Percentiles rank a stretch among this genome's conserved stretches.
Conservation (phyloP, 2,888 invertebrate genomes). For the Aphidius colemani region DNA sequence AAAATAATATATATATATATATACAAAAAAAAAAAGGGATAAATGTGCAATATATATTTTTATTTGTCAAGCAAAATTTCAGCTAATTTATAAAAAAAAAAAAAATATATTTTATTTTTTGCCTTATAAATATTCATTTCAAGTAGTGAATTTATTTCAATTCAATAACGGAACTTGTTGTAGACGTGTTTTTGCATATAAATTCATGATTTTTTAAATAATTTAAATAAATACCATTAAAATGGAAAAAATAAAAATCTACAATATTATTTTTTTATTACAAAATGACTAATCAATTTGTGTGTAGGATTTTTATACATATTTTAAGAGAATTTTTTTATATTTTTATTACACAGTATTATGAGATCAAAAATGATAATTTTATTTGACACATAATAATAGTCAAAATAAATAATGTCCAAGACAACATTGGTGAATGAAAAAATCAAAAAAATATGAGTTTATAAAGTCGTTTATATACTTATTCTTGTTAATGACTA, state of each 20-base stretch:
- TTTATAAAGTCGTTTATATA: background rate
- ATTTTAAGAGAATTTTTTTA: too few species aligned
- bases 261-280: background rate
- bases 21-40: too few species aligned
- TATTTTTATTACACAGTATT: too few species aligned
- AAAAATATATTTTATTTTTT: background rate
- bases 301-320: too few species aligned
- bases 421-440: too few species aligned
- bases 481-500: constrained; percentile 7
- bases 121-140: background rate
- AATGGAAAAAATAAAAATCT: constrained; percentile 3
- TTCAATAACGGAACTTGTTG: constrained; percentile 50
- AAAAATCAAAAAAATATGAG: background rate
- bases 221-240: constrained; percentile 13
- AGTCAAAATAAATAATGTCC: too few species aligned
- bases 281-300: background rate
- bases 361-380: too few species aligned
- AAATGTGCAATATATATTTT: too few species aligned
- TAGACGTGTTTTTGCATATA: constrained; percentile 29
- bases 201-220: constrained; percentile 24
- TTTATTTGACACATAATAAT: too few species aligned
- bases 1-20: background rate
- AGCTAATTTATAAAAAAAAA: background rate
- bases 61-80: too few species aligned
- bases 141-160: constrained; percentile 45